These are phyloP conservation scores for Sinonovacula constricta DNA, from an alignment of 1,140 invertebrate species.

Conservation along the genomic window DNA sequence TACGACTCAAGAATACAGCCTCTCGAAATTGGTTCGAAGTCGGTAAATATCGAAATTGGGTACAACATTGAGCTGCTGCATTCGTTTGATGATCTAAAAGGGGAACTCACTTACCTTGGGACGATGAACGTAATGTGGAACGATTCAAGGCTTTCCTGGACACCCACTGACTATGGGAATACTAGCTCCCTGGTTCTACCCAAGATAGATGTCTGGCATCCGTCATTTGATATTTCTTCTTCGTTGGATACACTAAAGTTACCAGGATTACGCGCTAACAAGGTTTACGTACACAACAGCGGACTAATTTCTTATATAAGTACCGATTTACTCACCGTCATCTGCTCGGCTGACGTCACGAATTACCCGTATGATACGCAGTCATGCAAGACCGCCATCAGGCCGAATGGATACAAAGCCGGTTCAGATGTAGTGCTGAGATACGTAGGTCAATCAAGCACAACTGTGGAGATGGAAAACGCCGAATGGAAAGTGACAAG, in stretches of 20 bases:
- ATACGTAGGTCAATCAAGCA: neutral
- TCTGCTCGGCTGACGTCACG: conserved; percentile 4
- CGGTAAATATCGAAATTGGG: neutral
- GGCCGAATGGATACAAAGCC: neutral
- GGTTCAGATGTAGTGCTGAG: neutral
- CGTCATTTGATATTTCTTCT: neutral
- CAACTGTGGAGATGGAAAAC: neutral
- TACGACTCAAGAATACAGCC: too few species aligned
- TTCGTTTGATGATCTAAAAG: conserved; percentile 15
- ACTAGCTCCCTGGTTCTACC: conserved; percentile 12
- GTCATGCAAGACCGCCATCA: neutral
- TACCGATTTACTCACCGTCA: conserved; percentile 5
- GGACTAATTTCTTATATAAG: neutral
- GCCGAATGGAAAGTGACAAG: conserved; percentile 9
- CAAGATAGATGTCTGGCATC: conserved; percentile 4
- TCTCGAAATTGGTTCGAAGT: too few species aligned
- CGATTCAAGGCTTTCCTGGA: conserved; percentile 6
- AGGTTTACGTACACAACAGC: neutral
- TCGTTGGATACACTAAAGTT: neutral
- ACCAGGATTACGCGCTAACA: conserved; percentile 2
- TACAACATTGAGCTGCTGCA: conserved; percentile 1
- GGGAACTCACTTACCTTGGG: conserved; percentile 10
- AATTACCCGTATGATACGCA: conserved; percentile 21
- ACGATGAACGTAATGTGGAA: neutral
- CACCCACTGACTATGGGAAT: neutral